Evolutionary conservation across 2,113 vertebrate genomes (phyloP), one percentile per base, ranked within the genome.

Genomic region (Mesitornis unicolor): DNA sequence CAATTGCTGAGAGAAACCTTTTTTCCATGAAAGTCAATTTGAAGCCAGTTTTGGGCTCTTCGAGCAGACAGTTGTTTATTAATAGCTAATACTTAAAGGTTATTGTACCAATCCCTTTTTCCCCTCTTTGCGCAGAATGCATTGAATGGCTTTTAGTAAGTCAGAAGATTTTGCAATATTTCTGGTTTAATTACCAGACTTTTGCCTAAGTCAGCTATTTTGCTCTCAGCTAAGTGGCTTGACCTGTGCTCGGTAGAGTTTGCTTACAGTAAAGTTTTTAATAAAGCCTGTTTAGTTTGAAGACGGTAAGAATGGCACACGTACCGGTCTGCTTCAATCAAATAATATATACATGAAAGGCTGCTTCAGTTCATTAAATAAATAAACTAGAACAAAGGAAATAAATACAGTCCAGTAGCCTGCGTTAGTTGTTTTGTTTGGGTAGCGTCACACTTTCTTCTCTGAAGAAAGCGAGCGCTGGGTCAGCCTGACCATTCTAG

Each of bases 21-120:
- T 87, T 95, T 96, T 81, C 90, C 86, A 6, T 85, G 87, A 78
- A 76, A 84, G 56, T 93, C 76, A 53, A 53, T 71, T 87, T 43
- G 47, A 90, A 92, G 71, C 76, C 76, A 38, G 53, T 92, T 87
- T 90, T 13, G 92, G 64, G 83, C 84, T 92, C 83, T 84, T 75
- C 51, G 38, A n/a, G 54, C 82, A 51, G 68, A 25, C 94, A 89
- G 51, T 67, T 96, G 47, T 59, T 91, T 88, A 81, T 84, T 81
- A 86, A 50, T 65, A 87, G 56, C 79, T 89, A 64, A 84, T 71
- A 60, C 70, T 80, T 86, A 29, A 71, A 81, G 48, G 64, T 78
- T 89, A n/a, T 43, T 73, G 53, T 64, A 91, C 51, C 67, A 61
- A 45, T 87, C 60, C 11, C 2, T 28, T 50, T 69, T 68, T 84